Evolutionary conservation across 2,888 invertebrate genomes (phyloP).

Genomic region (Pomacea canaliculata): DNA sequence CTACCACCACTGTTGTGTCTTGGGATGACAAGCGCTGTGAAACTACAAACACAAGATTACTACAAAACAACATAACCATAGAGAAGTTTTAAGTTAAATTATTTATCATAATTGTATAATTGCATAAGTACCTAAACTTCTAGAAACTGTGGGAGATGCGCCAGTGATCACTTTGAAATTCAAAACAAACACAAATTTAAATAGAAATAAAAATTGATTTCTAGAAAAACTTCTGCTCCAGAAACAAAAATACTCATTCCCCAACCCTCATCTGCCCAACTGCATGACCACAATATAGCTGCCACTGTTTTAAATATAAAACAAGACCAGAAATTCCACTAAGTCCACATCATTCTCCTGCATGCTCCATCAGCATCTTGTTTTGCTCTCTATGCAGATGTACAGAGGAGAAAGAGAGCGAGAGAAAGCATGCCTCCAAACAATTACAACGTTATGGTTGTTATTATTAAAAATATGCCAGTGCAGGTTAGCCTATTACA

Average conservation of each 20-base stretch:
- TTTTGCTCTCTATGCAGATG: no score
- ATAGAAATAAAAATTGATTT: background rate
- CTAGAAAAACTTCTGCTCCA: background rate
- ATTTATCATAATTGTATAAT: background rate
- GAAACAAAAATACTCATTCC: background rate
- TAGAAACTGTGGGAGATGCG: no score
- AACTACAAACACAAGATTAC: background rate
- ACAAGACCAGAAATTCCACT: no score
- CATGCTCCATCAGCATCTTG: no score
- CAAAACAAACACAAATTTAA: background rate
- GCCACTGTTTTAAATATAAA: no score
- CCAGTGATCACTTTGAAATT: background rate
- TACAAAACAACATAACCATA: background rate
- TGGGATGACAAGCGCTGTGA: constrained; percentile 39
- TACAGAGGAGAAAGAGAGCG: no score
- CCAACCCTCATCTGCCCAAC: background rate
- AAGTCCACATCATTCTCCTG: no score
- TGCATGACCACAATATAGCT: background rate
- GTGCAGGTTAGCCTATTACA: no score
- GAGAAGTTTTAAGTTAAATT: background rate
- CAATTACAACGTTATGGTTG: no score
- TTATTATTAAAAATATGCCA: no score
- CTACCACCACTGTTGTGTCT: constrained; percentile 46
- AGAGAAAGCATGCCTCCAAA: no score
- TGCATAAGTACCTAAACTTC: no score